Percentiles rank a stretch among this genome's conserved stretches.
phyloP scores from a whole-genome alignment of 2,888 invertebrate genomes.

The Polia nebulosa region DNA sequence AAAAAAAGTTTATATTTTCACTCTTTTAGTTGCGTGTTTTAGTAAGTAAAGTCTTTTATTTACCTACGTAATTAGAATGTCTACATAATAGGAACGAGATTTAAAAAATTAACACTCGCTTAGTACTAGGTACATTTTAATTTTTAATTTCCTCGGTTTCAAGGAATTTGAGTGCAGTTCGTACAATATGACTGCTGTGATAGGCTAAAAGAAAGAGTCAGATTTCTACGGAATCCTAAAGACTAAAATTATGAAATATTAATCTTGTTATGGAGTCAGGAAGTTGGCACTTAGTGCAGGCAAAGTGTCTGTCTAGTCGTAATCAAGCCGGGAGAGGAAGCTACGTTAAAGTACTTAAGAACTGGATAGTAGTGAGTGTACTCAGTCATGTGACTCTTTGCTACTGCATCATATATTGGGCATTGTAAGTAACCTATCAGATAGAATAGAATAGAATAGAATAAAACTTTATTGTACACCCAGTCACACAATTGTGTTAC shows the following conservation, averaged over 20 bases:
- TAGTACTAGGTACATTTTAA: neutral
- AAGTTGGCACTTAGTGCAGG: constrained; percentile 36
- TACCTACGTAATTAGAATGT: too few species aligned
- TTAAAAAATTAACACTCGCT: neutral
- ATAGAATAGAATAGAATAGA: too few species aligned
- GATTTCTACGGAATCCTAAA: neutral
- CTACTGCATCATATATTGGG: neutral
- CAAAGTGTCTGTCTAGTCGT: constrained; percentile 38
- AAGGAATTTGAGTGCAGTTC: neutral
- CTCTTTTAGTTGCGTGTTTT: too few species aligned
- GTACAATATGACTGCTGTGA: neutral
- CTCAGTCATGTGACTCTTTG: neutral
- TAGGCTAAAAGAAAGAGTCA: neutral
- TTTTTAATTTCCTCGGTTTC: neutral
- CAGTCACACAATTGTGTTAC: too few species aligned
- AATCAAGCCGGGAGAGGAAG: constrained; percentile 34
- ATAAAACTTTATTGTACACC: too few species aligned
- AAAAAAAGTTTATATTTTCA: too few species aligned
- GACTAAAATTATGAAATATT: constrained; percentile 20
- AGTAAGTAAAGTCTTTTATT: too few species aligned
- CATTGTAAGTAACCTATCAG: neutral
- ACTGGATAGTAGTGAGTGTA: constrained; percentile 26
- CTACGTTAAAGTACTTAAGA: constrained; percentile 27
- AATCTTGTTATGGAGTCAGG: constrained; percentile 36
- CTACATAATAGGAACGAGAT: neutral